Evolutionary conservation across 1,140 invertebrate genomes (phyloP).

Genomic region (Cyclina sinensis): DNA sequence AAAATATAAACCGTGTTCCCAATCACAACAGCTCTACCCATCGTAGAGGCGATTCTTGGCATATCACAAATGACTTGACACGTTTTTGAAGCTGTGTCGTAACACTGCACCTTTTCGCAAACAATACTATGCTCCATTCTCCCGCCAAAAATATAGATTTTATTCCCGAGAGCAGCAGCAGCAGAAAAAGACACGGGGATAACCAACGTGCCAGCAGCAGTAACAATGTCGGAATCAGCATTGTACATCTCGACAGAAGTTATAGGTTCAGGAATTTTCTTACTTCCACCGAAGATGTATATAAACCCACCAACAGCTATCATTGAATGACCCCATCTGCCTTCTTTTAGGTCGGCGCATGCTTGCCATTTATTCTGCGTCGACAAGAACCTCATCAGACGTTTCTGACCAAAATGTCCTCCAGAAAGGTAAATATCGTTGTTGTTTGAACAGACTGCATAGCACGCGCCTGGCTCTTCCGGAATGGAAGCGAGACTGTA

Average conservation of each 20-base stretch:
- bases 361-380: slow-evolving; percentile 50
- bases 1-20: slow-evolving; percentile 45
- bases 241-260: slow-evolving; percentile 46
- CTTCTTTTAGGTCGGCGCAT: slow-evolving; percentile 48
- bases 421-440: slow-evolving; percentile 64
- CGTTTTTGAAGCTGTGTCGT: slow-evolving; percentile 27
- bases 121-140: slow-evolving; percentile 24
- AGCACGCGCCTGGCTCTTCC: slow-evolving; percentile 62
- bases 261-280: slow-evolving; percentile 23
- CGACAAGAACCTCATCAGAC: slow-evolving; percentile 18
- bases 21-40: slow-evolving; percentile 34
- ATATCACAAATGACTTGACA: slow-evolving; percentile 44
- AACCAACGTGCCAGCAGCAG: slow-evolving; percentile 27
- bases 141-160: slow-evolving; percentile 64
- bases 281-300: slow-evolving; percentile 57
- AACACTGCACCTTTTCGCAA: slow-evolving; percentile 57
- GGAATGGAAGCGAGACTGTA: slow-evolving; percentile 53
- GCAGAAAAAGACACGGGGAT: slow-evolving; percentile 63
- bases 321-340: slow-evolving; percentile 64
- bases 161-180: slow-evolving; percentile 24
- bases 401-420: slow-evolving; percentile 47
- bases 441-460: slow-evolving; percentile 35
- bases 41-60: slow-evolving; percentile 29
- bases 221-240: background rate
- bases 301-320: background rate